Percentiles rank a stretch among this genome's conserved stretches.
phyloP scores from a whole-genome alignment of 2,888 invertebrate species.

The Anticlea derivata region DNA sequence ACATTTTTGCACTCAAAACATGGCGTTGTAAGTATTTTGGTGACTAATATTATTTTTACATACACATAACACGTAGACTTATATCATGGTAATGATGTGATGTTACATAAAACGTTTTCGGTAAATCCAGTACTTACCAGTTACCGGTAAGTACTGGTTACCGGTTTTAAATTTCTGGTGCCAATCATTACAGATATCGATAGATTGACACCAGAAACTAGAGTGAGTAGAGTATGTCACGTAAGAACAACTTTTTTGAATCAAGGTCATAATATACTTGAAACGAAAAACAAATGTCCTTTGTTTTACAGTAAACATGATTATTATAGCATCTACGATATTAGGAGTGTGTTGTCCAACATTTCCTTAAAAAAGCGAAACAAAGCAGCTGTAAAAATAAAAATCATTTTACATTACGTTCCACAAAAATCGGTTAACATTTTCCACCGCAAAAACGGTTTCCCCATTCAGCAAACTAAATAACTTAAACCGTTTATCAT shows the following conservation, averaged over 20 bases:
- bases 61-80: too few relatives aligned
- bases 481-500: slow-evolving; percentile 54
- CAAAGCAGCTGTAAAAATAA: slow-evolving; percentile 15
- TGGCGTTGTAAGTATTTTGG: slow-evolving; percentile 21
- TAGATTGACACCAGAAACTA: too few relatives aligned
- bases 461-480: slow-evolving; percentile 35
- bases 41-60: background rate
- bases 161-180: background rate
- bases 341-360: background rate
- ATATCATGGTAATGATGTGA: too few relatives aligned
- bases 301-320: too few relatives aligned
- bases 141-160: too few relatives aligned
- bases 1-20: slow-evolving; percentile 34
- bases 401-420: slow-evolving; percentile 27
- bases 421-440: slow-evolving; percentile 39
- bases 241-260: too few relatives aligned
- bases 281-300: too few relatives aligned
- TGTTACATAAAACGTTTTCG: too few relatives aligned
- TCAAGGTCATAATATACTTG: too few relatives aligned
- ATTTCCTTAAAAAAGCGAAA: slow-evolving; percentile 8
- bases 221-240: too few relatives aligned
- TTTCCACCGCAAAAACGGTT: slow-evolving; percentile 31
- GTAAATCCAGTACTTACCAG: too few relatives aligned
- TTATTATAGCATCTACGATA: background rate
- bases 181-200: too few relatives aligned